These are phyloP conservation scores for Scrobipalpa atriplicella DNA, from an alignment of 2,888 invertebrate species.

Conservation along the genomic window DNA sequence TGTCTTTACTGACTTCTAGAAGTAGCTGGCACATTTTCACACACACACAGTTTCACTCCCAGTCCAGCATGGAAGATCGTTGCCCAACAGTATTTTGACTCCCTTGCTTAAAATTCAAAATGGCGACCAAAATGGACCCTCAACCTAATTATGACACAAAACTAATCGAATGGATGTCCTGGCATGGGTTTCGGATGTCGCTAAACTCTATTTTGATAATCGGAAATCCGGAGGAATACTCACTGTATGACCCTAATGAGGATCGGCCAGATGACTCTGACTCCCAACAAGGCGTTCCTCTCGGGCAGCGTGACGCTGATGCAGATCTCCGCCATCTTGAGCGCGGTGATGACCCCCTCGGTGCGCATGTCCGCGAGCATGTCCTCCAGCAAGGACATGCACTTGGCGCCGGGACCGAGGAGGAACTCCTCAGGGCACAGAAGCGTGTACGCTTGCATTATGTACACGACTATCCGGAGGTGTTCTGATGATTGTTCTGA, in stretches of 20 bases:
- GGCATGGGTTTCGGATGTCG: too few relatives aligned
- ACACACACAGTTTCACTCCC: too few relatives aligned
- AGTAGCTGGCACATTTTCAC: too few relatives aligned
- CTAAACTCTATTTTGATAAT: too few relatives aligned
- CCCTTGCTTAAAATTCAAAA: background rate
- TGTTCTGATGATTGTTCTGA: conserved; percentile 92
- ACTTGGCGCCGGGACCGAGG: conserved; percentile 85
- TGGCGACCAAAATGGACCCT: too few relatives aligned
- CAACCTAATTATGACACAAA: too few relatives aligned
- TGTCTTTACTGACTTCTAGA: too few relatives aligned
- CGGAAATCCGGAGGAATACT: conserved; percentile 65
- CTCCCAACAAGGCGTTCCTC: conserved; percentile 87
- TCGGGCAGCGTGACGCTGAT: conserved; percentile 88
- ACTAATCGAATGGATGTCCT: too few relatives aligned
- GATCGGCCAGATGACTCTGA: conserved; percentile 77
- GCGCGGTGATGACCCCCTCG: conserved; percentile 83
- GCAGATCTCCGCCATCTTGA: conserved; percentile 86
- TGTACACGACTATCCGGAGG: conserved; percentile 89
- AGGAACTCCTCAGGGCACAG: conserved; percentile 91
- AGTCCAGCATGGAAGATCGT: too few relatives aligned
- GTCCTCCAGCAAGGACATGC: conserved; percentile 87
- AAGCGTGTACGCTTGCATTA: conserved; percentile 92
- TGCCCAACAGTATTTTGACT: too few relatives aligned
- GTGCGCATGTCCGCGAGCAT: conserved; percentile 89
- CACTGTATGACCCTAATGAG: conserved; percentile 69